Percentiles rank a stretch among this genome's conserved stretches.
Conservation (phyloP, 1,140 invertebrate species). For the Penaeus japonicus region DNA sequence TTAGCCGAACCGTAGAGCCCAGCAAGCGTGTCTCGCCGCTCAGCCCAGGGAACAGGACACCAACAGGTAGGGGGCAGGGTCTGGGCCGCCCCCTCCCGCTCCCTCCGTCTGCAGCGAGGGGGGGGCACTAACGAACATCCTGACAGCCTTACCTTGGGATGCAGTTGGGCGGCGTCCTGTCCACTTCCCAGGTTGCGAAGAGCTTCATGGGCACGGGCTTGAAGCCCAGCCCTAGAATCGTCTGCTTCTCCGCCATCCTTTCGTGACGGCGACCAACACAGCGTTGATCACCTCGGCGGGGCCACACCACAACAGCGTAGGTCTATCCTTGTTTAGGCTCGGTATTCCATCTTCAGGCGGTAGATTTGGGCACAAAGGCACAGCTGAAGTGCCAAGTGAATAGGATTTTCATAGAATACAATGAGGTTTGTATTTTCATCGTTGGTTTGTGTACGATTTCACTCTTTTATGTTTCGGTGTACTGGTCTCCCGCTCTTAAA, state of each 20-base stretch:
- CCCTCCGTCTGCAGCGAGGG: too few species aligned
- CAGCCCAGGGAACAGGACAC: too few species aligned
- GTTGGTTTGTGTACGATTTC: conserved; percentile 30
- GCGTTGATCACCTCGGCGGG: background rate
- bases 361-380: conserved; percentile 3
- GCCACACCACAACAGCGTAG: background rate
- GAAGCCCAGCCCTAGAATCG: conserved; percentile 59
- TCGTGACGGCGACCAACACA: conserved; percentile 16
- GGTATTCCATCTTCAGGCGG: conserved; percentile 23
- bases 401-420: background rate
- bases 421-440: conserved; percentile 38
- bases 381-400: background rate
- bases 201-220: conserved; percentile 97
- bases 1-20: too few species aligned
- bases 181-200: conserved; percentile 97
- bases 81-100: too few species aligned
- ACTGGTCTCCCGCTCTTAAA: background rate
- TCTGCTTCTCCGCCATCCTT: conserved; percentile 52
- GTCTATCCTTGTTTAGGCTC: background rate
- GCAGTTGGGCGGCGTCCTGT: conserved; percentile 94
- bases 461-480: too few species aligned
- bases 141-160: conserved; percentile 83
- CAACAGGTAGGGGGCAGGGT: too few species aligned
- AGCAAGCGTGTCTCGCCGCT: too few species aligned
- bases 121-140: background rate